Base-by-base conservation (phyloP, 1,140 invertebrate genomes). In the Arion vulgaris region DNA sequence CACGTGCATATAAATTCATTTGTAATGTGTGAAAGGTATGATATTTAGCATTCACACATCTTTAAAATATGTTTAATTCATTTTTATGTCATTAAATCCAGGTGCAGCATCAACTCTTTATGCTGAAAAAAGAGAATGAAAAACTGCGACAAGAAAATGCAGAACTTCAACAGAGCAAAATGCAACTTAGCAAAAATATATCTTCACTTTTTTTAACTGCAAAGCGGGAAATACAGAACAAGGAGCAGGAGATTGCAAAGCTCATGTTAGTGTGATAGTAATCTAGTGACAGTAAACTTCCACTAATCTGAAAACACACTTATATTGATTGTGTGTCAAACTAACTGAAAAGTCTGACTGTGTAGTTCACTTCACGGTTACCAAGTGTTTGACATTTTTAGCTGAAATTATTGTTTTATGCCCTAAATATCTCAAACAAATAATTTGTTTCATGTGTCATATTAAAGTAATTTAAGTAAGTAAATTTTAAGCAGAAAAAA, bases 161-260 rank as follows among this genome's bases (percentile, higher is more conserved):
- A 53, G 45, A 72, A 53, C 49, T 81, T 13, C 36, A 73, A 53
- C 32, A 72, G 15, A 72, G n/a, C 15, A 71, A 73, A 26, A 28
- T 13, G 13, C 66, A 69, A 26, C 49, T 81, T n/a, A 81, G 45
- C 28, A 81, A 81, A 57, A 81, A 81, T 51, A 81, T 81, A 49
- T 53, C 69, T 13, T 81, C 79, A 28, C 45, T 81, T n/a, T 72
- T 32, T 72, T 11, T 81, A 0, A 81, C 79, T 36, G 68, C 79
- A 9, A 69, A 39, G 17, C 36, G 32, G 19, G 79, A 81, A 23
- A 23, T 81, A 23, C 11, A 81, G 34, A 81, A 72, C 49, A 81
- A 81, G 49, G 79, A 81, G 13, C 13, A 49, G 5, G 39, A 71
- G 39, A 80, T 80, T 51, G 36, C 62, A 11, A 0, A 41, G 17